Base-by-base conservation (phyloP, 2,797 vertebrate genomes). In the Dendrocincla tyrannina region DNA sequence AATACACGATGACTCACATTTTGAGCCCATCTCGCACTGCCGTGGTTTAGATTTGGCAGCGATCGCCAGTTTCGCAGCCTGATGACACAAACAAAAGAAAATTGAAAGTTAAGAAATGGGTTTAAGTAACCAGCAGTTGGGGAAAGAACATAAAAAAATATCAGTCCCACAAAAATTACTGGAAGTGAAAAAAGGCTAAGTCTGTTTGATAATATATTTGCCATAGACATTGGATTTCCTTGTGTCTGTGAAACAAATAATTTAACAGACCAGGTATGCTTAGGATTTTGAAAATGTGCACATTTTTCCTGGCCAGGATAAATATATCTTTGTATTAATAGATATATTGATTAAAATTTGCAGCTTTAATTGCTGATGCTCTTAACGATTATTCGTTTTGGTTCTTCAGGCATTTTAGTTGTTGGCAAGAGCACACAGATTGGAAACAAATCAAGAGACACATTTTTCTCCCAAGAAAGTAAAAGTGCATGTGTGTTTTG, bases 381-480 rank as follows among this genome's bases (percentile, higher is more conserved):
- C 96, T 97, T 97, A 95, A 94, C 79, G 88, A 97, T 97, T 95
- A 97, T 97, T 97, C 97, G 97, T 97, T 97, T 94, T 80, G 85
- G 92, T 96, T 98, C 96, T 95, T 96, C 92, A 96, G 70, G 96
- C 91, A 64, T 97, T 98, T 98, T 97, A 97, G 96, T 97, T 97
- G 91, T 87, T 98, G 97, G 97, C 97, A 97, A 85, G 62, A 96
- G 88, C 91, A 62, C 89, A 88, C 64, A 96, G 89, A 94, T 95
- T 98, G 97, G 97, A 98, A 97, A 91, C 96, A 97, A 98, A 95
- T 97, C 97, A 98, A 97, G 91, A 98, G 96, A 97, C 95, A 97
- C 96, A 97, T 97, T 98, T 97, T 98, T 98, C 97, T 97, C 97
- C 96, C 93, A 79, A 97, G 96, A 98, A 98, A 97, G 97, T 96